A percentile compares a stretch with the other conserved stretches of the same genome.
These are phyloP conservation scores for Drosophila santomea DNA, from an alignment of 1,140 invertebrate species.

Conservation along the genomic window DNA sequence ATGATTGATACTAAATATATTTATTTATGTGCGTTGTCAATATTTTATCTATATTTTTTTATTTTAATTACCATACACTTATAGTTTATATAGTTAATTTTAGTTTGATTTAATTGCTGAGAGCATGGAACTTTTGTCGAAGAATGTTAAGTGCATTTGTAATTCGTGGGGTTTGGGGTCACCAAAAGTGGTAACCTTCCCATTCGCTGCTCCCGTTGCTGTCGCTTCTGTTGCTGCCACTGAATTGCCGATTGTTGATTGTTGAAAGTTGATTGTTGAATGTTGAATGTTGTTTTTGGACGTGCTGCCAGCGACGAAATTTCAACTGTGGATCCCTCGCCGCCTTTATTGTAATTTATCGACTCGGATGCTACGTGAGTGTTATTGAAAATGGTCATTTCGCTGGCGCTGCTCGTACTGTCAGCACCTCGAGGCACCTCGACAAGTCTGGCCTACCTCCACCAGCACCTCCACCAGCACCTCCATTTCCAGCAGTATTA, in stretches of 20 bases:
- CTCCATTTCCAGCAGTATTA: background rate
- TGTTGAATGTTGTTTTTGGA: slow-evolving; percentile 46
- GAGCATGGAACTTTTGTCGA: too few species aligned
- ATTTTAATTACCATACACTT: too few species aligned
- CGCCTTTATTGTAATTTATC: slow-evolving; percentile 69
- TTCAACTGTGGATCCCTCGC: slow-evolving; percentile 44
- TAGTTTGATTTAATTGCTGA: too few species aligned
- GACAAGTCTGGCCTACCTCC: slow-evolving; percentile 33
- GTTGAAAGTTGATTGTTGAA: slow-evolving; percentile 27
- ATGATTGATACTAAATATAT: too few species aligned
- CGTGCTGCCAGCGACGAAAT: slow-evolving; percentile 51
- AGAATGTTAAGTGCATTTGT: slow-evolving; percentile 7
- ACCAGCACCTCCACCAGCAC: background rate
- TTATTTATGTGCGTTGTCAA: background rate
- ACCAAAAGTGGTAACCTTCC: slow-evolving; percentile 28
- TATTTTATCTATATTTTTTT: background rate
- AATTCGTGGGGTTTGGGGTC: slow-evolving; percentile 10
- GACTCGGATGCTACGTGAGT: slow-evolving; percentile 81
- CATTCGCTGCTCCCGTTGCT: slow-evolving; percentile 60
- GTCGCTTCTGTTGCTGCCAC: slow-evolving; percentile 18
- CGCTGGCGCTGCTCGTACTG: slow-evolving; percentile 43
- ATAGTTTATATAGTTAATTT: background rate
- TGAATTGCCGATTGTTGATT: slow-evolving; percentile 36
- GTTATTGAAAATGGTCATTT: slow-evolving; percentile 82
- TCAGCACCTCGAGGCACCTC: slow-evolving; percentile 42